A percentile compares a stretch with the other conserved stretches of the same genome.
Evolutionary conservation across 2,113 vertebrate species (phyloP).

Genomic region (Panurus biarmicus): DNA sequence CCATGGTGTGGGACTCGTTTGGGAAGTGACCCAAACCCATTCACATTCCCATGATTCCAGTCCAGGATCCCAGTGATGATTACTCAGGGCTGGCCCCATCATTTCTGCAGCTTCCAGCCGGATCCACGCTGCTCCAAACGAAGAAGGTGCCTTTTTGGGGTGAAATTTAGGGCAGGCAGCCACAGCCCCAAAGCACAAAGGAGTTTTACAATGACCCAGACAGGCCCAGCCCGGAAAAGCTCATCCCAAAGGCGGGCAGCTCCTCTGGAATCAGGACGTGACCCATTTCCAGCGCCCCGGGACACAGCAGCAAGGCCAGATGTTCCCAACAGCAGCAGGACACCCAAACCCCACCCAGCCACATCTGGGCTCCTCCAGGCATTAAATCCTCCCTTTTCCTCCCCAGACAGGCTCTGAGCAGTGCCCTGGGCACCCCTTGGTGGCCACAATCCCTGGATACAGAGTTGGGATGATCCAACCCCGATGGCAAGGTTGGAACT

Average conservation of each 20-base stretch:
- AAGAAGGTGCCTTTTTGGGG: not conserved
- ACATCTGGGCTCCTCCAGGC: not conserved
- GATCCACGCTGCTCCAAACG: not conserved
- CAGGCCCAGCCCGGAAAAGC: not conserved
- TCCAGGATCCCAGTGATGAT: not conserved
- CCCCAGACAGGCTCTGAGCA: accelerated
- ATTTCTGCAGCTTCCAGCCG: not conserved
- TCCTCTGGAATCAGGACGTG: not conserved
- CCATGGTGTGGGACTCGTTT: accelerated
- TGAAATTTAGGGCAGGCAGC: not conserved
- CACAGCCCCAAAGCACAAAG: not conserved
- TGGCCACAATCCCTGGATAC: not conserved
- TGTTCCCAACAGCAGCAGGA: not conserved
- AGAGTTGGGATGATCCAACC: accelerated
- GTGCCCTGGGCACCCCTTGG: not conserved
- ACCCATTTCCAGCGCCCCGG: not conserved
- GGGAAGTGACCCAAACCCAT: not conserved
- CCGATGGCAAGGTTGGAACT: not conserved
- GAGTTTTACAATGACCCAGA: not conserved
- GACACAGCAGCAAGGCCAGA: not conserved
- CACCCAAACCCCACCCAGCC: not conserved
- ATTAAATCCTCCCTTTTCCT: not conserved
- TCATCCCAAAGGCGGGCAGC: not conserved
- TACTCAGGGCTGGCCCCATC: not conserved
- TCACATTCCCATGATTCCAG: not conserved